These are phyloP conservation scores for Pundamilia nyererei DNA, from an alignment of 2,113 vertebrate genomes.

Conservation along the genomic window DNA sequence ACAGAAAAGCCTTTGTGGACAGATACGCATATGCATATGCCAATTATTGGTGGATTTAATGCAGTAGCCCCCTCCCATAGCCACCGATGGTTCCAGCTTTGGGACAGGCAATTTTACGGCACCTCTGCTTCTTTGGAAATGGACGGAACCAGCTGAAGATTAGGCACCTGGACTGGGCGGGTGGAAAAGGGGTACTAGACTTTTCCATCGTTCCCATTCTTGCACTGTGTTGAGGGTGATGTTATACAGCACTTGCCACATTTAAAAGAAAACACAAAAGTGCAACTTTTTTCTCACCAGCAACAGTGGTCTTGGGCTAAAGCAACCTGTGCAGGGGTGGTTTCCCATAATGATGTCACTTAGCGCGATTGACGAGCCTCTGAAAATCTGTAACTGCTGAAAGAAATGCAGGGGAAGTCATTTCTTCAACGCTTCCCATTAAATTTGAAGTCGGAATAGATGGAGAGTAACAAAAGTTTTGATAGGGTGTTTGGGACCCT, in stretches of 20 bases:
- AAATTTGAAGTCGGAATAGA: background rate
- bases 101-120: background rate
- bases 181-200: background rate
- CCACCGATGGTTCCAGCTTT: background rate
- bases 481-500: background rate
- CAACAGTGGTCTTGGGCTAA: slow-evolving; percentile 45
- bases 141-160: background rate
- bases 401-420: background rate
- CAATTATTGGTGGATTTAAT: background rate
- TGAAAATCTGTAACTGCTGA: background rate
- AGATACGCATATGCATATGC: background rate
- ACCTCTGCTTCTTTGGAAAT: background rate
- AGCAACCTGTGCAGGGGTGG: background rate
- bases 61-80: background rate
- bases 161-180: background rate
- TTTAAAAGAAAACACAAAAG: slow-evolving; percentile 44
- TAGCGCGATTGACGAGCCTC: background rate
- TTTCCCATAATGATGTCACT: background rate
- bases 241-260: background rate
- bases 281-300: slow-evolving; percentile 51
- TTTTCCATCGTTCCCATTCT: background rate
- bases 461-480: background rate
- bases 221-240: background rate
- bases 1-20: background rate
- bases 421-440: background rate